Base-by-base conservation (phyloP, 1,140 invertebrate genomes). In the Copidosoma floridanum region DNA sequence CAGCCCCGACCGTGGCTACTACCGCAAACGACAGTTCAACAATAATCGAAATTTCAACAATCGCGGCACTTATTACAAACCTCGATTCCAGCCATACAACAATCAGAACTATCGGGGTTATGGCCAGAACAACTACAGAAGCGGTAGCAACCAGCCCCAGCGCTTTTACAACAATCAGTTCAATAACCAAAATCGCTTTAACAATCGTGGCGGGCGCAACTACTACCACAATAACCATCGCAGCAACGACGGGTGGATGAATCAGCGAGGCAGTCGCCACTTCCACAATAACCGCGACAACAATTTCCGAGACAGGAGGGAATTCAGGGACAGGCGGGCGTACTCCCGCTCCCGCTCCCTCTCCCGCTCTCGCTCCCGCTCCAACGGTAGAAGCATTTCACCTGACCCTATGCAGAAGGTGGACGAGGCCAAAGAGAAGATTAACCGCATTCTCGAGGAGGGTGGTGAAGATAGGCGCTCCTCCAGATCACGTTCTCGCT, bases 31-130 rank as follows among this genome's bases (percentile, higher is more conserved):
- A 12, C 80, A 82, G 16, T 74, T 77, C 40, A 72, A 82, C 35
- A 79, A 74, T 59, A 83, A 75, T 65, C 82, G 75, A 32, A 32
- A 32, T 12, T 69, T 84, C 57, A 88, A 86, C 64, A 87, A 89
- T 66, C 82, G 88, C 14, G 88, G 88, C 40, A 90, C 88, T 0
- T 90, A 90, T 69, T 90, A 90, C 74, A 86, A 88, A 63, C 88
- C 88, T 0, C 81, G 88, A 23, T 90, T 89, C 81, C 86, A 88
- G 70, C 72, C 77, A 14, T 81, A 77, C 50, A 83, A 81, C 40
- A 81, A 82, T 67, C 77, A 79, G 8, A 79, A 79, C 53, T 73
- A 77, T 40, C 70, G 76, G 1, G 72, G 71, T 14, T 26, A 16
- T 1, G 73, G 75, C 7, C 80, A 77, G 66, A 76, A 76, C 48